Evolutionary conservation across 2,113 vertebrate species (phyloP).

Genomic region (Vidua chalybeata): DNA sequence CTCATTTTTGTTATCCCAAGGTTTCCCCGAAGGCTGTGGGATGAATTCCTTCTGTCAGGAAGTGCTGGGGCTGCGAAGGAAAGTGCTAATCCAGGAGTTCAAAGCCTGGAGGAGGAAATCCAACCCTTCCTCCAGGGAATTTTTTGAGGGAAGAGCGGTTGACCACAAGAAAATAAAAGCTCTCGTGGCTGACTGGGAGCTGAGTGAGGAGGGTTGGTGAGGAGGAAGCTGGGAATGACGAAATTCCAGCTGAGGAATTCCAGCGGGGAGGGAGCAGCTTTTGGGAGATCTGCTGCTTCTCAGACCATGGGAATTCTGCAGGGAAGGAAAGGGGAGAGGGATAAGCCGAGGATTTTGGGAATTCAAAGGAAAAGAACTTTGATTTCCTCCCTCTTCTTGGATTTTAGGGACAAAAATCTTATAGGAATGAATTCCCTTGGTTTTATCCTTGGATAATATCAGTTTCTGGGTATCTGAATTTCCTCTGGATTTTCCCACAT

Average conservation of each 20-base stretch:
- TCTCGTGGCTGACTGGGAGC: not conserved
- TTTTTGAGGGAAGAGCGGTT: slow-evolving; percentile 13
- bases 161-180: slow-evolving; percentile 49
- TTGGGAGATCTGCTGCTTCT: not conserved
- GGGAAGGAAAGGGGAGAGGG: not conserved
- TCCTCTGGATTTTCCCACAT: not conserved
- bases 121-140: slow-evolving; percentile 36
- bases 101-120: slow-evolving; percentile 37
- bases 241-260: not conserved
- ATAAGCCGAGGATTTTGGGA: not conserved
- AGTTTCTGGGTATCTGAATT: not conserved
- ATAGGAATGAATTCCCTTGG: not conserved
- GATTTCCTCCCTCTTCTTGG: not conserved
- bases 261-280: not conserved
- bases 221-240: not conserved
- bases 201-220: not conserved
- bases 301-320: not conserved
- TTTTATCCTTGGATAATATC: not conserved
- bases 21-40: not conserved
- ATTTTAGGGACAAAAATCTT: not conserved
- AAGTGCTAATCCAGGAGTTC: slow-evolving; percentile 17
- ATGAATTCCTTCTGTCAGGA: slow-evolving; percentile 1
- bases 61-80: not conserved
- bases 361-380: not conserved
- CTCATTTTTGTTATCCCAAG: not conserved